These are phyloP conservation scores for Apodemus agrarius DNA, from an alignment of 2,797 vertebrate species.

Conservation along the genomic window DNA sequence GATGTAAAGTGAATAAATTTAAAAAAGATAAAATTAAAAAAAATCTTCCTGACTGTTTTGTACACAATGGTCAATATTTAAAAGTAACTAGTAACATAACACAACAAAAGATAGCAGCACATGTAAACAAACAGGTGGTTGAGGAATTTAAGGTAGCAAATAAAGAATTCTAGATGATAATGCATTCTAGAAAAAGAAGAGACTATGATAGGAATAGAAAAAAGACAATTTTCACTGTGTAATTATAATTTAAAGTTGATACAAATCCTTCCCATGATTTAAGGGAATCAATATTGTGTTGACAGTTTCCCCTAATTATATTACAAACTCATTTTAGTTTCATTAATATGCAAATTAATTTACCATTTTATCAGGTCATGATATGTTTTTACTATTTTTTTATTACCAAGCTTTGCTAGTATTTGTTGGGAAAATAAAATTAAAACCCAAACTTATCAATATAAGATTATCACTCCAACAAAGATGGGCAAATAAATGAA, in stretches of 20 bases:
- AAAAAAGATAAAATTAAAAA: not conserved
- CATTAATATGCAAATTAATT: not conserved
- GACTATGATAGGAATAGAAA: not conserved
- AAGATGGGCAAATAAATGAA: not conserved
- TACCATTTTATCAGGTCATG: not conserved
- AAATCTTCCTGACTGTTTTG: no score
- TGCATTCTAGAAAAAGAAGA: not conserved
- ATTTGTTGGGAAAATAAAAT: not conserved
- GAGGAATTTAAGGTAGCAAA: not conserved
- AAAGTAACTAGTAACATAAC: not conserved
- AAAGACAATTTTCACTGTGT: not conserved
- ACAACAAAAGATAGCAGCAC: not conserved
- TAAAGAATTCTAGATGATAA: not conserved
- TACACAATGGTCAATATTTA: not conserved
- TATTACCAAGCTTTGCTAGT: not conserved
- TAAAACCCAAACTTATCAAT: not conserved
- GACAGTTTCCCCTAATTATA: not conserved
- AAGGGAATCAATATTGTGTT: not conserved
- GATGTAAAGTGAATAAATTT: not conserved
- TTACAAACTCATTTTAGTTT: not conserved
- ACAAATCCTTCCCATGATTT: not conserved
- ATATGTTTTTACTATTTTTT: not conserved
- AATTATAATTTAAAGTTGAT: slow-evolving; percentile 12
- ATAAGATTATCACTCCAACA: not conserved
- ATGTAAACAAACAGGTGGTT: not conserved